Evolutionary conservation across 2,797 vertebrate species (phyloP).

Genomic region (Melanotaenia parkinsoni): DNA sequence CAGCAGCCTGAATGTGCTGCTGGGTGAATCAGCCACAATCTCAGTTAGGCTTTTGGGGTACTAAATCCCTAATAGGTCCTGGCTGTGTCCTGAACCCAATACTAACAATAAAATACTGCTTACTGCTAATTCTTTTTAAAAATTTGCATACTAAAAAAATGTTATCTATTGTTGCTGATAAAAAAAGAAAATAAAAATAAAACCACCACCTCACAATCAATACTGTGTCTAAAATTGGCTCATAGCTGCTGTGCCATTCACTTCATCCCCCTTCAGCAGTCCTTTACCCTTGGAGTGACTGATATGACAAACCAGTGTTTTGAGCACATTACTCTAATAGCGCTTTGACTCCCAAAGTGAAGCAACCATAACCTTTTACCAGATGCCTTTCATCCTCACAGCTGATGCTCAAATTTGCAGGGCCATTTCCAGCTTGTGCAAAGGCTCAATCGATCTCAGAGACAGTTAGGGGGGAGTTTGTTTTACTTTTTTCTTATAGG

Average conservation of each 20-base stretch:
- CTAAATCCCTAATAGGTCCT: conserved; percentile 54
- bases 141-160: neutral
- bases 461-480: conserved; percentile 35
- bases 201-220: neutral
- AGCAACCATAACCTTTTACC: conserved; percentile 54
- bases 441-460: conserved; percentile 66
- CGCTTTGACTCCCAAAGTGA: conserved; percentile 46
- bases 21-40: conserved; percentile 48
- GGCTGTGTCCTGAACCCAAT: conserved; percentile 19
- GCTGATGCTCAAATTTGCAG: conserved; percentile 60
- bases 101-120: conserved; percentile 10
- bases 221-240: neutral
- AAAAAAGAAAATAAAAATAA: neutral
- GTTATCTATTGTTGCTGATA: neutral
- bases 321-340: conserved; percentile 61
- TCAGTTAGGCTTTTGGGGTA: conserved; percentile 41
- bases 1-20: conserved; percentile 51
- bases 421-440: conserved; percentile 65
- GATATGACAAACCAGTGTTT: conserved; percentile 37
- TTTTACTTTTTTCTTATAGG: conserved; percentile 37
- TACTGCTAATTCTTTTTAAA: neutral
- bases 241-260: neutral
- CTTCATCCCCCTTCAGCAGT: neutral
- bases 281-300: conserved; percentile 34
- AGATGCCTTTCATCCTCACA: conserved; percentile 65